Percentiles rank a stretch among this genome's conserved stretches.
These are phyloP conservation scores for Botia almorhae DNA, from an alignment of 2,797 vertebrate genomes.

Conservation along the genomic window DNA sequence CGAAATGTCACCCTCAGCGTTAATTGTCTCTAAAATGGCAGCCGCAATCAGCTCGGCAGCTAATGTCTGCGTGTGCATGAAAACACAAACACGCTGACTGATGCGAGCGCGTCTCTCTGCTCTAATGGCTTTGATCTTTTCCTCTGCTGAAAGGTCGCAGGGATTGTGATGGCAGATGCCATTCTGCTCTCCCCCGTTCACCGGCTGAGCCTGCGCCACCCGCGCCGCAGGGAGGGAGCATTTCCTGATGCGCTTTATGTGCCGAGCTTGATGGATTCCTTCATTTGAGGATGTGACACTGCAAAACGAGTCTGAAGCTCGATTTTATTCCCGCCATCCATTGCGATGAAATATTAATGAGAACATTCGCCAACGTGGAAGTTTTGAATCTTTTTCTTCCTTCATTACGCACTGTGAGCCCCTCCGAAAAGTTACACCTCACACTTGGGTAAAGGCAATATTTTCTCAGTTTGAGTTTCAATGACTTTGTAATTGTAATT, in stretches of 20 bases:
- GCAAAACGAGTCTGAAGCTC: conserved; percentile 62
- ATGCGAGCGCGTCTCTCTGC: conserved; percentile 57
- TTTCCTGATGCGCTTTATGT: conserved; percentile 37
- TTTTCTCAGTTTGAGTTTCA: conserved; percentile 55
- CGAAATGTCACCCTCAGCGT: conserved; percentile 59
- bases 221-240: conserved; percentile 24
- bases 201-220: conserved; percentile 20
- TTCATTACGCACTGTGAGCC: conserved; percentile 44
- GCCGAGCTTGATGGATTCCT: conserved; percentile 60
- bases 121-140: conserved; percentile 66
- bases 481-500: conserved; percentile 56
- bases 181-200: conserved; percentile 42
- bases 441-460: conserved; percentile 57
- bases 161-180: conserved; percentile 57
- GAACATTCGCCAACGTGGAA: conserved; percentile 59
- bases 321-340: conserved; percentile 64
- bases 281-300: conserved; percentile 63
- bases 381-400: conserved; percentile 47
- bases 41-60: conserved; percentile 56
- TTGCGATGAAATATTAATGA: conserved; percentile 65
- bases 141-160: conserved; percentile 62
- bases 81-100: conserved; percentile 65
- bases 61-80: conserved; percentile 56
- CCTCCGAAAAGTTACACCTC: conserved; percentile 50
- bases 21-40: conserved; percentile 65